Base-by-base conservation (phyloP, 1,140 invertebrate species). In the Pectinophora gossypiella region DNA sequence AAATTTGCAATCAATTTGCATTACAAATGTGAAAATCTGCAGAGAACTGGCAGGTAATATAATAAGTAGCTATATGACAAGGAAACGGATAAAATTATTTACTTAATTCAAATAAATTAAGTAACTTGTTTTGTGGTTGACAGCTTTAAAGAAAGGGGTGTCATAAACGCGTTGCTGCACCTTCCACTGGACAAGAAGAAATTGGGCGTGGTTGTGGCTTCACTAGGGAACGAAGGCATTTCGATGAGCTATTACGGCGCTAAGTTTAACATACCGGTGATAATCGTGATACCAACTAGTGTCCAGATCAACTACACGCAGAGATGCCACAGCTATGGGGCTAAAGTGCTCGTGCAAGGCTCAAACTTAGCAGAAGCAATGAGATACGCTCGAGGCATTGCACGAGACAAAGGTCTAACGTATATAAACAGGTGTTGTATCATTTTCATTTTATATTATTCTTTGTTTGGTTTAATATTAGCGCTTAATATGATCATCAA, bases 81-180 rank as follows among this genome's bases (percentile, higher is more conserved):
- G 10, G 10, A 23, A 23, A 5, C 10, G 4, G 10, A 23, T 5
- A 23, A 23, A 5, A 23, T 4, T 23, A 23, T 23, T 5, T 23
- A 10, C 22, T 23, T 23, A 23, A 5, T 10, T 10, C 10, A 23
- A 23, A 23, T 38, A 38, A 4, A n/a, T 38, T 6, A 23, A 4
- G 36, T 40, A 40, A 12, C 1, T 40, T 13, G 10, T 13, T 40
- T 40, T 38, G 4, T 38, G 7, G 2, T 18, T 35, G 3, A 5
- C 58, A 88, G 85, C 73, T 95, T 95, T 72, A 95, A 95, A 80
- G 95, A 95, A 81, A 88, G 95, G 59, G 95, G 95, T 3, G 93
- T 94, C 1, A 81, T 94, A 20, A 93, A 94, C 68, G 91, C 91
- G 10, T 70, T 96, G 12, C 64, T 93, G 58, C 89, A 89, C 80